phyloP scores from a whole-genome alignment of 2,888 invertebrate species.

The Orchesella flavescens region DNA sequence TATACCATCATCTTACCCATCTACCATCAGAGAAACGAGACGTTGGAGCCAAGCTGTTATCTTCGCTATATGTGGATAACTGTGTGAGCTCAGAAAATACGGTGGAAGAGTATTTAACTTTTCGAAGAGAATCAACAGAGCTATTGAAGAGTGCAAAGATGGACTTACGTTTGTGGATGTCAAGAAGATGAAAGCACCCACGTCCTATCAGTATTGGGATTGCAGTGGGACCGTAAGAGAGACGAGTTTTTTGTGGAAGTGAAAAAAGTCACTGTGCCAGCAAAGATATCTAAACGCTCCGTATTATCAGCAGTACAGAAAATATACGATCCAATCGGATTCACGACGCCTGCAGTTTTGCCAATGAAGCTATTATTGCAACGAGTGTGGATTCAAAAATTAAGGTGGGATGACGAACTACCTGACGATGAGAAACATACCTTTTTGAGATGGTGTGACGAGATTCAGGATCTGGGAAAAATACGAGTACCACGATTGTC shows the following conservation, averaged over 20 bases:
- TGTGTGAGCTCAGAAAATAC: conserved; percentile 2
- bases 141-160: not conserved
- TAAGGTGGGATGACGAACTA: conserved; percentile 26
- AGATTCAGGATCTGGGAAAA: not conserved
- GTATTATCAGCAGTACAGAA: conserved; percentile 13
- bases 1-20: not conserved
- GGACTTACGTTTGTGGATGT: conserved; percentile 27
- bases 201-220: conserved; percentile 7
- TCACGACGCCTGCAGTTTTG: not conserved
- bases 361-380: conserved; percentile 26
- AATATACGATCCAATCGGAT: conserved; percentile 28
- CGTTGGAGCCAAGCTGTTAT: not conserved
- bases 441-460: conserved; percentile 12
- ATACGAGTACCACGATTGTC: not conserved
- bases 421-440: not conserved
- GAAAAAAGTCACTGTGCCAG: not conserved
- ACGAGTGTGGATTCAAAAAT: not conserved
- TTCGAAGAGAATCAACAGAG: not conserved
- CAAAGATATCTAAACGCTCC: conserved; percentile 7
- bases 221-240: conserved; percentile 4
- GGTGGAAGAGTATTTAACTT: conserved; percentile 1
- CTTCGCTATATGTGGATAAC: conserved; percentile 23
- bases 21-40: not conserved
- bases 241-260: conserved; percentile 22
- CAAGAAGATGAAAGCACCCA: not conserved